Evolutionary conservation across 2,113 vertebrate species (phyloP).

Genomic region (Anser brachyrhynchus): DNA sequence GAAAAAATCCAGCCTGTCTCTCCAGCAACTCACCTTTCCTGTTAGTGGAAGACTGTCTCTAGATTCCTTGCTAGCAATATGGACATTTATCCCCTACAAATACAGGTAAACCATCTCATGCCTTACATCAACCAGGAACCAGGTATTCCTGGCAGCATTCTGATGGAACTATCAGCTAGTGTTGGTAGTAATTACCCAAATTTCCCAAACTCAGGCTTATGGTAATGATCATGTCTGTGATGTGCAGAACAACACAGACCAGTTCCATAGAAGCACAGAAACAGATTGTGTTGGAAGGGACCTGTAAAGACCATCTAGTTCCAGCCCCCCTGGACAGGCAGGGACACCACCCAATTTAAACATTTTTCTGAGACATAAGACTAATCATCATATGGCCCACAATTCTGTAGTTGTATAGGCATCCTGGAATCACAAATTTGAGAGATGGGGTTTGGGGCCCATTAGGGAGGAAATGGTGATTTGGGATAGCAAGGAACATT

Average conservation of each 20-base stretch:
- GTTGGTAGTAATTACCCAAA: neutral
- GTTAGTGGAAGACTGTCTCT: neutral
- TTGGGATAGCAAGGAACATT: neutral
- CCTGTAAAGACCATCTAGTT: neutral
- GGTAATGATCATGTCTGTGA: neutral
- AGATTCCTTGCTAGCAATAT: neutral
- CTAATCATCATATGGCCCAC: fast-evolving
- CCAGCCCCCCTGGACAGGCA: neutral
- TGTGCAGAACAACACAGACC: neutral
- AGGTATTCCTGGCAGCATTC: neutral
- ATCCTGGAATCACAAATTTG: neutral
- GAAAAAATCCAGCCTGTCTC: neutral
- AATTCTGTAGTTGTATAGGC: neutral
- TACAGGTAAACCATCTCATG: neutral
- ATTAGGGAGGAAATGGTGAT: neutral
- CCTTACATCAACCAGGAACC: neutral
- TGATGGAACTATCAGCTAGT: neutral
- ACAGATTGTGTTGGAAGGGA: neutral
- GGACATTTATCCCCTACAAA: neutral
- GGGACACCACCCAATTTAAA: neutral
- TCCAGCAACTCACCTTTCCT: neutral
- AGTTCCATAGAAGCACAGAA: neutral
- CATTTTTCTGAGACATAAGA: neutral
- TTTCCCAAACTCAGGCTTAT: neutral
- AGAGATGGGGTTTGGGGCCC: fast-evolving